Base-by-base conservation (phyloP, 2,113 vertebrate species). In the Corythaixoides concolor region DNA sequence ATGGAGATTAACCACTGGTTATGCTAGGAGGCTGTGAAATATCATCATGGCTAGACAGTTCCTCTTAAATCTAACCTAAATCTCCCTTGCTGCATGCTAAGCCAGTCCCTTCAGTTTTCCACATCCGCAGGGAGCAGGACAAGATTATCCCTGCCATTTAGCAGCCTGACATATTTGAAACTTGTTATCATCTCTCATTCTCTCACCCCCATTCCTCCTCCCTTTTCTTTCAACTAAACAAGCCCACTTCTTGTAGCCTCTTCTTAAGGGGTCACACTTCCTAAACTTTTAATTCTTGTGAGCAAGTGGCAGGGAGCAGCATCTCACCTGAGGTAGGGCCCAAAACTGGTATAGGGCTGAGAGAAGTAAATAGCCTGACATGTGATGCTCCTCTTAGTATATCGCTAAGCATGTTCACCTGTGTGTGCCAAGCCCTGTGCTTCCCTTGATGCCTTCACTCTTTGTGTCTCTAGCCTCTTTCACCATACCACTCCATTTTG, bases 151-250 rank as follows among this genome's bases (percentile, higher is more conserved):
- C 62, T 63, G 53, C 37, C 67, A 95, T 93, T 91, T 87, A 85
- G 43, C 81, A 95, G 66, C 81, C 56, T 89, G 74, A 68, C 62
- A 11, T 76, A 73, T 83, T 80, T 95, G 53, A 91, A 91, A 77
- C 41, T 62, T 84, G 26, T 89, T 62, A 58, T 12, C 2, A 0
- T 68, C 33, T 64, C 77, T 89, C 10, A 4, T 85, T 85, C 78
- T 82, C 58, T 88, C 53, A 59, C 45, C 33, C 35, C 58, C 35
- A 45, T 85, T 90, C 58, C 33, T 77, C 21, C 45, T 55, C 30
- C 35, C 47, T 80, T 86, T 75, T 68, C 49, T 70, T 76, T 39
- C 27, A 75, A 2, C 28, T 83, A 33, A 94, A 66, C 18, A 76
- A 85, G 28, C 15, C 32, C 12, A 11, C 10, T 89, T 94, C 53